These are phyloP conservation scores for Tragopan temminckii DNA, from an alignment of 2,797 vertebrate species.

Conservation along the genomic window DNA sequence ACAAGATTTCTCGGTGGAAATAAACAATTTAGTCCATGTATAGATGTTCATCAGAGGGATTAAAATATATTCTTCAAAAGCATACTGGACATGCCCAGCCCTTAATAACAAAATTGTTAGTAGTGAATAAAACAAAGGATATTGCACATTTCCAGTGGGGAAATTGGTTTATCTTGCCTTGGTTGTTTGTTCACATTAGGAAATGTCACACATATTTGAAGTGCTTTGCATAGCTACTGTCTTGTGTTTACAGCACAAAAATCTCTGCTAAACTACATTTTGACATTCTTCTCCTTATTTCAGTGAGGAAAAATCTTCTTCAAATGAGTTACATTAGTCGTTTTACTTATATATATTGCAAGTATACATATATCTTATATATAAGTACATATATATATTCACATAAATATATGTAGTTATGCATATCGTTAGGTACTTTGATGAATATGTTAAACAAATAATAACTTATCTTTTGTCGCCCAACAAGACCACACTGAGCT, in stretches of 20 bases:
- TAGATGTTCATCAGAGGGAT: slow-evolving; percentile 22
- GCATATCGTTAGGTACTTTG: not conserved
- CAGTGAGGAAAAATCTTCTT: not conserved
- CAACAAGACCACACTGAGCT: not conserved
- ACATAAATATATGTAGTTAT: not conserved
- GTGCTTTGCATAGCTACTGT: slow-evolving; percentile 49
- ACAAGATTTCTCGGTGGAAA: slow-evolving; percentile 42
- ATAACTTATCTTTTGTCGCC: not conserved
- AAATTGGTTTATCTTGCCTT: slow-evolving; percentile 59
- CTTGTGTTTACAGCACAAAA: not conserved
- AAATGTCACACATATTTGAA: slow-evolving; percentile 47
- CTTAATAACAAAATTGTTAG: slow-evolving; percentile 46
- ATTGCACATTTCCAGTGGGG: not conserved
- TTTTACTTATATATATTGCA: not conserved
- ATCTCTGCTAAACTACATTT: not conserved
- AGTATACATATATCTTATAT: not conserved
- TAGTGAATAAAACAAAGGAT: slow-evolving; percentile 48
- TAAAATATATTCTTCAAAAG: slow-evolving; percentile 46
- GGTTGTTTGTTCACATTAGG: not conserved
- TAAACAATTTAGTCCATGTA: slow-evolving; percentile 20
- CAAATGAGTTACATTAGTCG: not conserved
- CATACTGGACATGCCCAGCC: slow-evolving; percentile 13
- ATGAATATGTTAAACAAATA: not conserved
- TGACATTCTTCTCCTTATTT: slow-evolving; percentile 1
- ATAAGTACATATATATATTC: accelerated